Evolutionary conservation across 1,140 invertebrate species (phyloP), one percentile per base, ranked within the genome.

Genomic region (Belonocnema kinseyi): DNA sequence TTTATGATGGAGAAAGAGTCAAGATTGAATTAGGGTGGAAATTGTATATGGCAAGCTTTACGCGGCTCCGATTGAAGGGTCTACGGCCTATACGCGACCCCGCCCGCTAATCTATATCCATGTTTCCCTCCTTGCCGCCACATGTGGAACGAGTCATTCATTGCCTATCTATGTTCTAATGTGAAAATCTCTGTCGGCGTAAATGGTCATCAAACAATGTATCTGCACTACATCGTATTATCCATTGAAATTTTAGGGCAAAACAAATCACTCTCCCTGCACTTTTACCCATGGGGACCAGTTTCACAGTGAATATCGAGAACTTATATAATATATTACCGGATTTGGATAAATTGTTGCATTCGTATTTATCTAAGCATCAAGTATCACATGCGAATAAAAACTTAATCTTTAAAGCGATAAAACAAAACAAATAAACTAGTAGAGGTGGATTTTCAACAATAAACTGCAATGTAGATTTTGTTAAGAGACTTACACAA

Each of bases 61-160:
- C 76, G 40, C 58, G 33, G 53, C 77, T 12, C 16, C 50, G 77
- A 73, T 77, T 70, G 73, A 73, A 80, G 83, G 82, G 85, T 84
- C 81, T 82, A 82, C 7, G 82, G 85, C 83, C 81, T 82, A 81
- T 33, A 7, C 16, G 14, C n/a, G 56, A 86, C 83, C 82, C 82
- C 58, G 81, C 83, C 83, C 73, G 82, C 85, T 84, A 86, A 85
- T 85, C 85, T 84, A 85, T 81, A 72, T 84, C 79, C 72, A 50
- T 52, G 75, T 71, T 78, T 75, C 52, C 61, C 74, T n/a, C 58
- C 50, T 61, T 50, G 72, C 66, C 72, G 53, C 10, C 52, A 78
- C 58, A 80, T 81, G 80, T 79, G 75, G 53, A 66, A 66, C 61
- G n/a, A 66, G 61, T 66, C 61, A 66, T 66, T 66, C 61, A 66